phyloP scores from a whole-genome alignment of 2,113 vertebrate genomes.

The Callospermophilus lateralis region DNA sequence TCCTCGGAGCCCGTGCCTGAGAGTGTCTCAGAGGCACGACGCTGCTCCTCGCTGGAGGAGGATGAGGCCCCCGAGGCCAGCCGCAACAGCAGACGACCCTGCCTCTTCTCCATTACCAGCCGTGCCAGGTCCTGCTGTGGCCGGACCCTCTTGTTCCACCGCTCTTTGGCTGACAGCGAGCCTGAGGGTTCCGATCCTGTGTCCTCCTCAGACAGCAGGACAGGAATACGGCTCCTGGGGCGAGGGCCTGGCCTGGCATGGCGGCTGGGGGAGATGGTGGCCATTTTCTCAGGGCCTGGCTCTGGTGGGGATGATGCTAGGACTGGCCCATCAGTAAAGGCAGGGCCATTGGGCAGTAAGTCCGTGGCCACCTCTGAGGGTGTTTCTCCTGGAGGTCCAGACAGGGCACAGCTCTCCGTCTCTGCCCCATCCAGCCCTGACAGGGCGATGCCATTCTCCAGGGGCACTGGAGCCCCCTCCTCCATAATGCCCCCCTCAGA shows the following conservation, averaged over 20 bases:
- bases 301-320: slow-evolving; percentile 48
- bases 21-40: slow-evolving; percentile 91
- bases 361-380: slow-evolving; percentile 77
- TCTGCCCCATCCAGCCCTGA: slow-evolving; percentile 79
- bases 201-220: slow-evolving; percentile 94
- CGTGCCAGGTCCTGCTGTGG: slow-evolving; percentile 92
- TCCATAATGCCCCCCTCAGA: slow-evolving; percentile 77
- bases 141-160: slow-evolving; percentile 88
- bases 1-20: slow-evolving; percentile 96
- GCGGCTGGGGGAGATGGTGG: slow-evolving; percentile 55
- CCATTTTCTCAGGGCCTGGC: slow-evolving; percentile 63
- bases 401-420: slow-evolving; percentile 81
- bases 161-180: slow-evolving; percentile 88
- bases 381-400: slow-evolving; percentile 70
- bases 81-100: slow-evolving; percentile 90
- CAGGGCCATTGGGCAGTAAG: slow-evolving; percentile 71
- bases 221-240: slow-evolving; percentile 93
- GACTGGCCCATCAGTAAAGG: slow-evolving; percentile 39
- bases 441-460: slow-evolving; percentile 81
- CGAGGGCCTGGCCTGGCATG: slow-evolving; percentile 77
- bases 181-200: slow-evolving; percentile 92
- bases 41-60: slow-evolving; percentile 93
- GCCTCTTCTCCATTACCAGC: slow-evolving; percentile 93
- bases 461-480: slow-evolving; percentile 72
- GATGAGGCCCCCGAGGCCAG: slow-evolving; percentile 93